phyloP scores from a whole-genome alignment of 2,113 vertebrate species.

The Centropristis striata region DNA sequence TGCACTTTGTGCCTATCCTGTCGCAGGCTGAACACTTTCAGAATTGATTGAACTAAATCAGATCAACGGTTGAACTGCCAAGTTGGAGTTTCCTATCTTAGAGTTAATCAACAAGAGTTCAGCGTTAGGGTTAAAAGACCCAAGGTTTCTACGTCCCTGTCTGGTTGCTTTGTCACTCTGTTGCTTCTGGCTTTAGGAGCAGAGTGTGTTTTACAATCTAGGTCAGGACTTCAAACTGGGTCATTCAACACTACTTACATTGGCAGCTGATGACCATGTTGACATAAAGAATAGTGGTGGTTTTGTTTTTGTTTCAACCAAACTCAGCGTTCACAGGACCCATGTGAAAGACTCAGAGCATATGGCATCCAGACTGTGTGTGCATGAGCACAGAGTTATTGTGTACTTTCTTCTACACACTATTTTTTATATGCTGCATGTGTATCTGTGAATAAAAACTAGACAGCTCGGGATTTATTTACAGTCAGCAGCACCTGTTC shows the following conservation, averaged over 20 bases:
- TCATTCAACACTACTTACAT: conserved; percentile 20
- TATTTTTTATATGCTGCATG: neutral
- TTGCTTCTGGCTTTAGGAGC: conserved; percentile 36
- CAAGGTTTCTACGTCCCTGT: too few relatives aligned
- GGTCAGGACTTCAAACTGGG: conserved; percentile 39
- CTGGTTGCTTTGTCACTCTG: conserved; percentile 44
- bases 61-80: too few relatives aligned
- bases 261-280: conserved; percentile 14
- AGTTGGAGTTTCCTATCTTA: too few relatives aligned
- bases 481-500: neutral
- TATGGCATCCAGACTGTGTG: conserved; percentile 15
- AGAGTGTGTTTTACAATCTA: conserved; percentile 33
- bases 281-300: neutral
- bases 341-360: neutral
- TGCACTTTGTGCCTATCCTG: too few relatives aligned
- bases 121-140: too few relatives aligned
- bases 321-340: neutral
- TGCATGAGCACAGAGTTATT: neutral
- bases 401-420: neutral
- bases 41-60: too few relatives aligned
- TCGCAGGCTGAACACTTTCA: too few relatives aligned
- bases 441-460: neutral
- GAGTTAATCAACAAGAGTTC: too few relatives aligned
- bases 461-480: neutral
- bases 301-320: conserved; percentile 4